phyloP scores from a whole-genome alignment of 2,113 vertebrate genomes.

The Ameiurus melas region DNA sequence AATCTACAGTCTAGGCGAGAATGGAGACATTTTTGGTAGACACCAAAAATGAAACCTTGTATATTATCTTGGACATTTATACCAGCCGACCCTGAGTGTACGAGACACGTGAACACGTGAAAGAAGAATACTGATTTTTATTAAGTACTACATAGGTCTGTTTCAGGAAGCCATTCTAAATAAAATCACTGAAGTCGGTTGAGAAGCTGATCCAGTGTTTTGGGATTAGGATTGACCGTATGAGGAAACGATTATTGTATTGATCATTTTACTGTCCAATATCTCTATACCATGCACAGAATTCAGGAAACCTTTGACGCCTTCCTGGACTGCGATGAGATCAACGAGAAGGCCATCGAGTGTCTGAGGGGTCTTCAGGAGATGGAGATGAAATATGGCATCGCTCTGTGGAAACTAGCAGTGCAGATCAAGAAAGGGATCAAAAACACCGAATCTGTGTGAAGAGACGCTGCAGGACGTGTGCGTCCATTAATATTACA shows the following conservation, averaged over 20 bases:
- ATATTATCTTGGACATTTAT: not conserved
- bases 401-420: conserved; percentile 48
- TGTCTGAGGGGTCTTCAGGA: not conserved
- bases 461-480: not conserved
- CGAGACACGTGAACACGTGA: not conserved
- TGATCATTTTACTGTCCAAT: not conserved
- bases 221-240: not conserved
- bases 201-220: not conserved
- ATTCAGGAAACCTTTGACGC: conserved; percentile 24
- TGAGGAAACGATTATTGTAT: not conserved
- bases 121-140: not conserved
- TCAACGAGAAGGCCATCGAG: not conserved
- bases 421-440: conserved; percentile 40
- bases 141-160: too few species aligned
- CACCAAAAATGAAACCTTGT: not conserved
- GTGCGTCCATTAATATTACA: not conserved
- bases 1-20: too few species aligned
- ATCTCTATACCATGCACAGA: not conserved
- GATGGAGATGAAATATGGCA: conserved; percentile 32
- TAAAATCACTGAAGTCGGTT: not conserved
- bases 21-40: too few species aligned
- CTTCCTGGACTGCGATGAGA: not conserved
- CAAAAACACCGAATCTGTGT: not conserved
- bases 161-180: not conserved
- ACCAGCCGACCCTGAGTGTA: not conserved